Base-by-base conservation (phyloP, 2,113 vertebrate species). In the Coryphaenoides rupestris region DNA sequence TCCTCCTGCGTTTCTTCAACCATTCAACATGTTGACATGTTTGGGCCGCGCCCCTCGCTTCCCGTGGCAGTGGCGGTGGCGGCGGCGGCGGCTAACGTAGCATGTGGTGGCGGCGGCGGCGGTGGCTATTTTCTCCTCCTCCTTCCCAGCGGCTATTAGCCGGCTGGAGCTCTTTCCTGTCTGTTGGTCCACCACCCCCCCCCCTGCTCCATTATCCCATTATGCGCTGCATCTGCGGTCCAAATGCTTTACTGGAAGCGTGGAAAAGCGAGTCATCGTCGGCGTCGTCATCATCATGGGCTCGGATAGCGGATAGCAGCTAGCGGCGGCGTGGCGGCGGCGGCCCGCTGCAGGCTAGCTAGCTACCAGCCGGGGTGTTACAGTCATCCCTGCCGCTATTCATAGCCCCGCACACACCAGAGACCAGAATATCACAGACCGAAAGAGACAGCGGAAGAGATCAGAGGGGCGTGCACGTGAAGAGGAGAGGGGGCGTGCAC, bases 151-250 rank as follows among this genome's bases (percentile, higher is more conserved):
- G 68, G 80, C 76, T 81, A 84, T 86, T 85, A 89, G 79, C 47
- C n/a, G n/a, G n/a, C n/a, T n/a, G 59, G 68, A 40, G 33, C 13
- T 40, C 81, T 86, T 80, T 79, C 81, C 79, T 71, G 70, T 82
- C 84, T 86, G 78, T 87, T 86, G 85, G 72, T 84, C 78, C 84
- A 80, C 84, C 85, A 82, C 85, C 79, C 82, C 19, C 73, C 79
- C 79, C 82, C 19, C 73, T 78, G 77, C 75, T 75, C 84, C 81
- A 87, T 86, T 84, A 87, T 87, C 81, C 83, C 84, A 86, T 89
- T 86, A 85, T 81, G 78, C 75, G 81, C 85, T 84, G 80, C 82
- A 81, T 86, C 84, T 83, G 84, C 82, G 83, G 81, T 85, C 77
- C 83, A 85, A 85, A 84, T 82, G 78, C 83, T 86, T n/a, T 84